Conservation (phyloP, 2,797 vertebrate genomes). For the Furcifer pardalis region DNA sequence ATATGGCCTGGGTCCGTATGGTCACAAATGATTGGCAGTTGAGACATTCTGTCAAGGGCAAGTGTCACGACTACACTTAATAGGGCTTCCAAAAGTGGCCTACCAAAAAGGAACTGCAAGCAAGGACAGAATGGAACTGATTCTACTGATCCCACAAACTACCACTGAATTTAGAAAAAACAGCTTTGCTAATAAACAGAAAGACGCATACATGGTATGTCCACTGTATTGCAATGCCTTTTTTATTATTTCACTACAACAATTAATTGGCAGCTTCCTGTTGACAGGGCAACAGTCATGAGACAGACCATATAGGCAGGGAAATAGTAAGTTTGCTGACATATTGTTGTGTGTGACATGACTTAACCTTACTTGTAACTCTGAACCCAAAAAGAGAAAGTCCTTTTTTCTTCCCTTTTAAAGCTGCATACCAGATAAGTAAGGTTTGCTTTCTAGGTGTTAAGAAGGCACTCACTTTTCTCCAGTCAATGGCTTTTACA, state of each 20-base stretch:
- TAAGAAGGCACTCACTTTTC: conserved; percentile 41
- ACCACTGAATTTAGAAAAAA: conserved; percentile 43
- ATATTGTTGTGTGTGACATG: conserved; percentile 14
- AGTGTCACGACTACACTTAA: conserved; percentile 42
- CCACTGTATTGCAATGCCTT: conserved; percentile 42
- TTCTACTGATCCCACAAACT: conserved; percentile 40
- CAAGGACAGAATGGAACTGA: conserved; percentile 22
- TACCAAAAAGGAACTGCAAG: conserved; percentile 26
- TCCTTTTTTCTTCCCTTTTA: background rate
- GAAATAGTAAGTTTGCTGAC: conserved; percentile 5
- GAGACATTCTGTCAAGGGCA: conserved; percentile 55
- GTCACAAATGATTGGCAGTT: conserved; percentile 57
- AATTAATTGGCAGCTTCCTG: conserved; percentile 15
- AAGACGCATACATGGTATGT: conserved; percentile 17
- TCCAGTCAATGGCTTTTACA: conserved; percentile 37
- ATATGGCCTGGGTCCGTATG: conserved; percentile 45
- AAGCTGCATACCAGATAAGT: conserved; percentile 30
- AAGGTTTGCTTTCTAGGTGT: conserved; percentile 42
- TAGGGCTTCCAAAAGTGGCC: conserved; percentile 40
- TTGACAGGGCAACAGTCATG: background rate
- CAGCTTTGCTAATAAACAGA: conserved; percentile 22
- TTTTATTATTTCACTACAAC: conserved; percentile 29
- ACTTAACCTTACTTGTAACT: background rate
- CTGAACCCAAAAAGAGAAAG: conserved; percentile 14
- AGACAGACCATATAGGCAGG: background rate